A percentile compares a stretch with the other conserved stretches of the same genome.
Conservation (phyloP, 2,888 invertebrate genomes). For the Aplocera efformata region DNA sequence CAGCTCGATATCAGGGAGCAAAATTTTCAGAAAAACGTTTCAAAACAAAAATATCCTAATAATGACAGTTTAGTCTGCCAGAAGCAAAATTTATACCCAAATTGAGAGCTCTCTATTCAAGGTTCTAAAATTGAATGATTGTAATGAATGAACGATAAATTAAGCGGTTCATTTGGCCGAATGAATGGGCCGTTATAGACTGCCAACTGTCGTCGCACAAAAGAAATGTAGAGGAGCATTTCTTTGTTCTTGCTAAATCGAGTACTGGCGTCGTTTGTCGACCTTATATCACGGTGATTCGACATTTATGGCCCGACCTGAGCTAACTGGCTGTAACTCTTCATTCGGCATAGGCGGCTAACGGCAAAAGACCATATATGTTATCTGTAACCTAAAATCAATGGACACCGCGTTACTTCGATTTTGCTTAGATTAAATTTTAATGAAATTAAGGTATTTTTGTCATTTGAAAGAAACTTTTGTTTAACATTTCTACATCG, state of each 20-base stretch:
- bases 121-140: conserved; percentile 53
- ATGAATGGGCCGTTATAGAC: conserved; percentile 72
- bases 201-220: conserved; percentile 69
- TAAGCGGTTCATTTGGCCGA: conserved; percentile 72
- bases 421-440: too few species aligned
- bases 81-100: conserved; percentile 8
- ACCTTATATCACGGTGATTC: conserved; percentile 74
- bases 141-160: conserved; percentile 66
- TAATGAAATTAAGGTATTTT: too few species aligned
- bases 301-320: conserved; percentile 69
- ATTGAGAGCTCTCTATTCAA: conserved; percentile 27
- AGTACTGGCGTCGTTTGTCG: conserved; percentile 72
- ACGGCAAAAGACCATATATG: conserved; percentile 15
- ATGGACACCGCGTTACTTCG: too few species aligned
- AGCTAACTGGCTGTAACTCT: conserved; percentile 52
- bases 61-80: too few species aligned
- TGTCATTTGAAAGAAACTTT: too few species aligned
- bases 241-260: conserved; percentile 77
- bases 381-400: conserved; percentile 11
- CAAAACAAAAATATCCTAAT: too few species aligned
- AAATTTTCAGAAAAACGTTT: too few species aligned
- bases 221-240: conserved; percentile 67
- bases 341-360: conserved; percentile 42
- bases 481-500: too few species aligned
- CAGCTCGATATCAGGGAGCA: too few species aligned